Percentiles rank a stretch among this genome's conserved stretches.
Conservation (phyloP, 2,888 invertebrate genomes). For the Andrena hattorfiana region DNA sequence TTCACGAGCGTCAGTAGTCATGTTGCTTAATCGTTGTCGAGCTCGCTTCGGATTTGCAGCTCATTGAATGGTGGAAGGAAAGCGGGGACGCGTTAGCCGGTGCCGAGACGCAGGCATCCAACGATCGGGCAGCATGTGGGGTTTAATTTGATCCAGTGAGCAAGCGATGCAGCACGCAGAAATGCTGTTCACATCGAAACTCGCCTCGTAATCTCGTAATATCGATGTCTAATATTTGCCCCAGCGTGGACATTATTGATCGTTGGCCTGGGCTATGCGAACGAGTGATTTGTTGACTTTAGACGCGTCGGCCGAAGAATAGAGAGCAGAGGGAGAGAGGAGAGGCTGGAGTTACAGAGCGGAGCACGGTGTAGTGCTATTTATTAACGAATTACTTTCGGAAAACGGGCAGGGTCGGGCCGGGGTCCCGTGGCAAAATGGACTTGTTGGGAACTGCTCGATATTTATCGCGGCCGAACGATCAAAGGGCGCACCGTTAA, state of each 20-base stretch:
- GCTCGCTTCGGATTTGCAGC: too few species aligned
- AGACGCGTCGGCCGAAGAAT: slow-evolving; percentile 17
- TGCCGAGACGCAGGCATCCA: background rate
- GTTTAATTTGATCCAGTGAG: slow-evolving; percentile 1
- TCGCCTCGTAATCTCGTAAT: slow-evolving; percentile 52
- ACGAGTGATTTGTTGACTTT: slow-evolving; percentile 36
- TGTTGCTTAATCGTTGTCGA: too few species aligned
- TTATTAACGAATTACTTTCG: slow-evolving; percentile 27
- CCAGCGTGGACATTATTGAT: slow-evolving; percentile 49
- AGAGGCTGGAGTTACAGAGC: background rate
- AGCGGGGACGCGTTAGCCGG: background rate
- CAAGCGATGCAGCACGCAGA: slow-evolving; percentile 11
- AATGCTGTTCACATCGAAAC: slow-evolving; percentile 26
- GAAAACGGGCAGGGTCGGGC: slow-evolving; percentile 21
- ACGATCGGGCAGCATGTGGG: background rate
- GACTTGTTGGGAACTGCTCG: slow-evolving; percentile 56
- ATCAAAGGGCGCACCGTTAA: slow-evolving; percentile 67
- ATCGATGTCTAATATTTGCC: slow-evolving; percentile 63
- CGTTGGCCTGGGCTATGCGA: slow-evolving; percentile 18
- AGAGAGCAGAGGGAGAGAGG: background rate
- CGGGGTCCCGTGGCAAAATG: slow-evolving; percentile 22
- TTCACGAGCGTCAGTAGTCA: too few species aligned
- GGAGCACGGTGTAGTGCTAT: background rate
- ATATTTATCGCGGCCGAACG: slow-evolving; percentile 61
- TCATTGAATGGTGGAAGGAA: too few species aligned